Percentiles rank a stretch among this genome's conserved stretches.
Evolutionary conservation across 1,140 invertebrate genomes (phyloP).

Genomic region (Trichoplusia ni): DNA sequence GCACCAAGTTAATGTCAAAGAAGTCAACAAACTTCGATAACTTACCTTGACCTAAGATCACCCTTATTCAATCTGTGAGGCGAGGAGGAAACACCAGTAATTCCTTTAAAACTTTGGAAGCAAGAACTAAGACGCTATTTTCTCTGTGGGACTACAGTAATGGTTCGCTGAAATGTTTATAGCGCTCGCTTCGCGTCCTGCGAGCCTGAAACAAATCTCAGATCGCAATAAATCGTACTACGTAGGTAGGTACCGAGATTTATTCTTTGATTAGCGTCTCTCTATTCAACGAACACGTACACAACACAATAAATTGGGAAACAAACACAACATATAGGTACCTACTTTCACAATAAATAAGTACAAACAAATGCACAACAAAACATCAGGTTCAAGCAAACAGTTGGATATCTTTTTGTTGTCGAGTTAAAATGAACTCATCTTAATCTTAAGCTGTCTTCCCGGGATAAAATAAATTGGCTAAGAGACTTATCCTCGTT

Average conservation of each 20-base stretch:
- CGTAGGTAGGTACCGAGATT: slow-evolving; percentile 45
- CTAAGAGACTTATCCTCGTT: slow-evolving; percentile 24
- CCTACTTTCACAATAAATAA: neutral
- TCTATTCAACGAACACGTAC: slow-evolving; percentile 40
- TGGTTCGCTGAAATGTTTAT: slow-evolving; percentile 68
- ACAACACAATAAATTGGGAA: slow-evolving; percentile 36
- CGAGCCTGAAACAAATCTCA: slow-evolving; percentile 55
- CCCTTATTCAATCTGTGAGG: slow-evolving; percentile 34
- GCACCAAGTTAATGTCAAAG: neutral
- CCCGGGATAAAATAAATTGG: slow-evolving; percentile 30
- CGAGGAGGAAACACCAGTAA: slow-evolving; percentile 48
- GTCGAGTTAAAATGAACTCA: slow-evolving; percentile 21
- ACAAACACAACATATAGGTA: neutral
- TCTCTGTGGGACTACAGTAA: slow-evolving; percentile 56
- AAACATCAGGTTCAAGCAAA: slow-evolving; percentile 2
- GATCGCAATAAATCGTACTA: slow-evolving; percentile 54
- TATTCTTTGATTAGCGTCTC: slow-evolving; percentile 58
- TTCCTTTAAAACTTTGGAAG: slow-evolving; percentile 57
- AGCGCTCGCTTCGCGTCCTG: slow-evolving; percentile 45
- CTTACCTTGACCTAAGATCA: slow-evolving; percentile 15
- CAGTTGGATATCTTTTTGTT: slow-evolving; percentile 2
- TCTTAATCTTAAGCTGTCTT: slow-evolving; percentile 30
- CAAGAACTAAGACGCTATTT: slow-evolving; percentile 56
- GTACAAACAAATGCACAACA: neutral
- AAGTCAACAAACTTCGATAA: slow-evolving; percentile 4